Percentiles rank a stretch among this genome's conserved stretches.
These are phyloP conservation scores for Asarcornis scutulata DNA, from an alignment of 2,113 vertebrate species.

Conservation along the genomic window DNA sequence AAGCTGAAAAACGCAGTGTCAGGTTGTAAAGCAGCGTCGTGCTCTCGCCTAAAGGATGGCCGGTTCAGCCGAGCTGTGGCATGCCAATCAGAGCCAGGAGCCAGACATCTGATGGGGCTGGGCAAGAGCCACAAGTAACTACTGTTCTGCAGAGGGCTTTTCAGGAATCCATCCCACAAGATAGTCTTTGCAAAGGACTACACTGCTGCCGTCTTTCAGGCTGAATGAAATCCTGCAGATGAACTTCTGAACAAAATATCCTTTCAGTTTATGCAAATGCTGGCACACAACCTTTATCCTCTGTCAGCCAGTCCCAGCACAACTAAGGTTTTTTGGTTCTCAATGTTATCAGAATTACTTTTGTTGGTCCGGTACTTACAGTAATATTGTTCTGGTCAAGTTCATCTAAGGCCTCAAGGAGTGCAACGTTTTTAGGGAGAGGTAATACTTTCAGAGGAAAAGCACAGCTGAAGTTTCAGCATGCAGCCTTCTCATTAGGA, in stretches of 20 bases:
- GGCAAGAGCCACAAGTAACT: slow-evolving; percentile 41
- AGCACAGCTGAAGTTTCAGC: neutral
- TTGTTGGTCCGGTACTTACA: neutral
- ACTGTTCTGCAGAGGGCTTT: slow-evolving; percentile 50
- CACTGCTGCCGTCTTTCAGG: slow-evolving; percentile 42
- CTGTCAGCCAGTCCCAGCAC: neutral
- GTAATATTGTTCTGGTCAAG: neutral
- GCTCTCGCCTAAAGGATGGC: neutral
- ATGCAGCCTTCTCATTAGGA: neutral
- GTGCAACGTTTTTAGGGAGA: neutral
- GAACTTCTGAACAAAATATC: slow-evolving; percentile 51
- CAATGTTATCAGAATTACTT: slow-evolving; percentile 37
- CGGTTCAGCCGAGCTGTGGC: neutral
- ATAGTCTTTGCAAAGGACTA: slow-evolving; percentile 50
- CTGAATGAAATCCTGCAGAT: slow-evolving; percentile 47
- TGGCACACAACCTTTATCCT: slow-evolving; percentile 3
- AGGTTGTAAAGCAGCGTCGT: neutral
- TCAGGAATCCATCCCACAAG: slow-evolving; percentile 62
- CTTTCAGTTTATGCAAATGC: slow-evolving; percentile 43
- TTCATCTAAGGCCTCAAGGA: neutral
- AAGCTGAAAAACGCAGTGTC: slow-evolving; percentile 2
- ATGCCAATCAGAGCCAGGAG: slow-evolving; percentile 46
- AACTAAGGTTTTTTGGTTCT: slow-evolving; percentile 19
- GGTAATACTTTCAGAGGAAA: neutral
- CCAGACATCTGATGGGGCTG: slow-evolving; percentile 54